phyloP scores from a whole-genome alignment of 1,140 invertebrate species.

The Hydropsyche tenuis region DNA sequence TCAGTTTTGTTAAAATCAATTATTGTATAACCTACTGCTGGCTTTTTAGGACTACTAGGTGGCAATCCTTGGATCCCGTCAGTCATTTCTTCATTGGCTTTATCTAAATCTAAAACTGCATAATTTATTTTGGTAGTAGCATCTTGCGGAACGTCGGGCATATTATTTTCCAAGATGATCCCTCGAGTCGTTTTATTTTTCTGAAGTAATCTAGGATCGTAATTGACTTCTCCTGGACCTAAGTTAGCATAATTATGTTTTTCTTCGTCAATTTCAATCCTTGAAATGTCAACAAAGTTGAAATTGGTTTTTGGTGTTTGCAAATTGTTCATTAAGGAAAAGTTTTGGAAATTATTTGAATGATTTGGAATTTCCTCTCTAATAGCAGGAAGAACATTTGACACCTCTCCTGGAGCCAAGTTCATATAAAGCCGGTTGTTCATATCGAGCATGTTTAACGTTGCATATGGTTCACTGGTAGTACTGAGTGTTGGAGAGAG shows the following conservation, averaged over 20 bases:
- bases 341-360: not conserved
- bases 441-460: slow-evolving; percentile 60
- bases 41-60: slow-evolving; percentile 64
- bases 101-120: slow-evolving; percentile 53
- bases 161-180: slow-evolving; percentile 54
- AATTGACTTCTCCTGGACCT: slow-evolving; percentile 49
- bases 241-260: slow-evolving; percentile 55
- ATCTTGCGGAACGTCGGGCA: slow-evolving; percentile 33
- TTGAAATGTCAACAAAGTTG: slow-evolving; percentile 50
- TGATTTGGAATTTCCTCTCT: slow-evolving; percentile 33
- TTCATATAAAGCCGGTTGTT: slow-evolving; percentile 71
- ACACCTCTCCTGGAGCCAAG: slow-evolving; percentile 59
- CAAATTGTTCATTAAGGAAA: not conserved
- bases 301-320: slow-evolving; percentile 32
- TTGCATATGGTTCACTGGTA: slow-evolving; percentile 62
- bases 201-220: slow-evolving; percentile 52
- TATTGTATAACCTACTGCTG: slow-evolving; percentile 81
- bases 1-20: slow-evolving; percentile 94
- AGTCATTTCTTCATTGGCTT: slow-evolving; percentile 51
- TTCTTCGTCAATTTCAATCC: slow-evolving; percentile 51
- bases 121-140: slow-evolving; percentile 42
- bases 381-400: slow-evolving; percentile 19
- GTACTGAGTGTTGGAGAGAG: slow-evolving; percentile 58
- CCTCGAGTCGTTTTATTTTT: slow-evolving; percentile 56
- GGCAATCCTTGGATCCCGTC: slow-evolving; percentile 46